Conservation (phyloP, 1,140 invertebrate species). For the Dreissena rostriformis region DNA sequence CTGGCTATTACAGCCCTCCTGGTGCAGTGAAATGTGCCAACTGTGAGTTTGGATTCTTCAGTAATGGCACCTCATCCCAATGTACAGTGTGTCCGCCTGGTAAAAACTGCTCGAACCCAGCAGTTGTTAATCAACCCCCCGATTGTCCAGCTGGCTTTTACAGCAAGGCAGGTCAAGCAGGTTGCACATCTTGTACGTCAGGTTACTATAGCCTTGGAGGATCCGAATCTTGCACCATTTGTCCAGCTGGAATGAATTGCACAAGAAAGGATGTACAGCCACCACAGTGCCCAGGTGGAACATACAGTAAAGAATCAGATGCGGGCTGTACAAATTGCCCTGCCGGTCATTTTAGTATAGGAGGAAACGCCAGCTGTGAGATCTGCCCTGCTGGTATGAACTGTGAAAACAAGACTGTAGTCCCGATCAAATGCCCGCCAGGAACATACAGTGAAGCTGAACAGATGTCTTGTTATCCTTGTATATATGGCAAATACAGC, state of each 20-base stretch:
- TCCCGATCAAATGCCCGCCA: conserved; percentile 47
- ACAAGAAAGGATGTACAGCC: conserved; percentile 24
- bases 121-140: conserved; percentile 24
- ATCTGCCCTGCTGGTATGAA: conserved; percentile 64
- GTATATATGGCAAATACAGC: conserved; percentile 62
- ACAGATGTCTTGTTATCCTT: conserved; percentile 58
- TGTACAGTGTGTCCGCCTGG: conserved; percentile 64
- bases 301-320: conserved; percentile 38
- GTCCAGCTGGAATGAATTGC: conserved; percentile 62
- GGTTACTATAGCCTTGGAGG: conserved; percentile 60
- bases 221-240: conserved; percentile 58
- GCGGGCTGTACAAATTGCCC: conserved; percentile 49
- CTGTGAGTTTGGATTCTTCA: conserved; percentile 61
- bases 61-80: conserved; percentile 26
- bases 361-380: conserved; percentile 20
- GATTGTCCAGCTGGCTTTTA: conserved; percentile 59
- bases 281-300: conserved; percentile 55
- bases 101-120: conserved; percentile 38
- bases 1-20: conserved; percentile 64
- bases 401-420: conserved; percentile 30
- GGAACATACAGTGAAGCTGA: conserved; percentile 61
- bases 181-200: conserved; percentile 59
- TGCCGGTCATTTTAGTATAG: conserved; percentile 52
- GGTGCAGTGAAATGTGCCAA: conserved; percentile 47
- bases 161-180: conserved; percentile 52